Evolutionary conservation across 2,797 vertebrate genomes (phyloP).

Genomic region (Sorex maritimensis): DNA sequence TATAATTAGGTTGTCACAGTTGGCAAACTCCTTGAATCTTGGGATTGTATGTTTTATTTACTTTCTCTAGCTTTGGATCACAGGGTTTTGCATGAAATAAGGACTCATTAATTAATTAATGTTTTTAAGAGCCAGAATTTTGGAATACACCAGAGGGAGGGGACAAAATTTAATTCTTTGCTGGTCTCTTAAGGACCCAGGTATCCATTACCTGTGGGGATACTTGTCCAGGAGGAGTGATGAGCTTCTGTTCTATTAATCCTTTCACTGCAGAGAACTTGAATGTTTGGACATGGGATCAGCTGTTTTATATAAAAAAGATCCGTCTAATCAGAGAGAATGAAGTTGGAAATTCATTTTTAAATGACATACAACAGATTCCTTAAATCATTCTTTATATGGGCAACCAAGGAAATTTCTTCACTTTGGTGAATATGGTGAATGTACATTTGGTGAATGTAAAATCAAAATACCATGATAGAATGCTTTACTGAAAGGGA

Average conservation of each 20-base stretch:
- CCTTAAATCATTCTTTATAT: slow-evolving; percentile 53
- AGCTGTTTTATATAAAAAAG: slow-evolving; percentile 14
- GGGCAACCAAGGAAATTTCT: slow-evolving; percentile 10
- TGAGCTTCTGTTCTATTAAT: slow-evolving; percentile 25
- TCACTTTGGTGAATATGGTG: not conserved
- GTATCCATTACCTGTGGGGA: not conserved
- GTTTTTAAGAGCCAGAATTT: slow-evolving; percentile 27
- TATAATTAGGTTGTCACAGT: slow-evolving; percentile 20
- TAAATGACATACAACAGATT: slow-evolving; percentile 8
- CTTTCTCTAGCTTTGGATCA: not conserved
- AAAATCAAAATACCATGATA: slow-evolving; percentile 54
- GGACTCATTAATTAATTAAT: slow-evolving; percentile 39
- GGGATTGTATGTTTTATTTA: slow-evolving; percentile 38
- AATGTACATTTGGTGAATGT: not conserved
- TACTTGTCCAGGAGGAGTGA: not conserved
- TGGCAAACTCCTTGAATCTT: not conserved
- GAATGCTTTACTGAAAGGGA: slow-evolving; percentile 35
- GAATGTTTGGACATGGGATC: not conserved
- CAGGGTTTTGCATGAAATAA: not conserved
- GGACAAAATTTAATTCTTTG: slow-evolving; percentile 38
- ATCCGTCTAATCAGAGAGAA: slow-evolving; percentile 41
- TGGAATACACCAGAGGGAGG: slow-evolving; percentile 20
- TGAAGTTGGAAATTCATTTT: slow-evolving; percentile 51
- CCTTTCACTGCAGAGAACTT: slow-evolving; percentile 53
- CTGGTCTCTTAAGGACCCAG: not conserved